Percentiles rank a stretch among this genome's conserved stretches.
phyloP scores from a whole-genome alignment of 2,888 invertebrate species.

The Heliconius ethilla region DNA sequence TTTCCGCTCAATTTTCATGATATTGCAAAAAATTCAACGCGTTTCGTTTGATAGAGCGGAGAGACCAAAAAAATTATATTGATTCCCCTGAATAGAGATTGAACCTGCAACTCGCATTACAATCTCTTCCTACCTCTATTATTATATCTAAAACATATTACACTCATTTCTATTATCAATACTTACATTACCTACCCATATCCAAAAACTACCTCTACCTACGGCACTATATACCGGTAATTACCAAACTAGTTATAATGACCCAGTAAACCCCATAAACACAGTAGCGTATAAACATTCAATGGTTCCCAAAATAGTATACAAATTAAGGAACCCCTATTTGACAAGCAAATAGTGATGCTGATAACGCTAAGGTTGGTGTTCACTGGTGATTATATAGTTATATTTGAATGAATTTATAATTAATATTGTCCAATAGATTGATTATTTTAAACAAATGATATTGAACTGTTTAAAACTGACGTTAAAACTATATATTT shows the following conservation, averaged over 20 bases:
- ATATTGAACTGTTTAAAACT: too few relatives aligned
- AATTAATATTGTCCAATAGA: not conserved
- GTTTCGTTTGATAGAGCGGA: too few relatives aligned
- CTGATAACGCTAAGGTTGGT: slow-evolving; percentile 38
- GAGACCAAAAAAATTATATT: too few relatives aligned
- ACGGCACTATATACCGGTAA: slow-evolving; percentile 11
- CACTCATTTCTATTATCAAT: not conserved
- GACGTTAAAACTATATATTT: too few relatives aligned
- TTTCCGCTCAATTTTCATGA: too few relatives aligned
- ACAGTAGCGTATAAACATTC: slow-evolving; percentile 46
- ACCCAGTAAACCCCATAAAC: slow-evolving; percentile 43
- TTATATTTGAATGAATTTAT: not conserved
- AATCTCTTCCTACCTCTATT: not conserved
- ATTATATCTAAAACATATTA: not conserved
- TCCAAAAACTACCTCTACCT: not conserved
- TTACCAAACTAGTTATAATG: slow-evolving; percentile 29
- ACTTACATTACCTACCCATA: not conserved
- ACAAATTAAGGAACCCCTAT: slow-evolving; percentile 68
- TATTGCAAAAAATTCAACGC: too few relatives aligned
- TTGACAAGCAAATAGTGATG: slow-evolving; percentile 59
- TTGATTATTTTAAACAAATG: too few relatives aligned
- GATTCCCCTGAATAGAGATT: too few relatives aligned
- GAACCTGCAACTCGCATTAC: too few relatives aligned
- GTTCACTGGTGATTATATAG: not conserved
- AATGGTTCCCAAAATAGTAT: slow-evolving; percentile 61